A percentile compares a stretch with the other conserved stretches of the same genome.
phyloP scores from a whole-genome alignment of 2,113 vertebrate genomes.

The Aldabrachelys gigantea region DNA sequence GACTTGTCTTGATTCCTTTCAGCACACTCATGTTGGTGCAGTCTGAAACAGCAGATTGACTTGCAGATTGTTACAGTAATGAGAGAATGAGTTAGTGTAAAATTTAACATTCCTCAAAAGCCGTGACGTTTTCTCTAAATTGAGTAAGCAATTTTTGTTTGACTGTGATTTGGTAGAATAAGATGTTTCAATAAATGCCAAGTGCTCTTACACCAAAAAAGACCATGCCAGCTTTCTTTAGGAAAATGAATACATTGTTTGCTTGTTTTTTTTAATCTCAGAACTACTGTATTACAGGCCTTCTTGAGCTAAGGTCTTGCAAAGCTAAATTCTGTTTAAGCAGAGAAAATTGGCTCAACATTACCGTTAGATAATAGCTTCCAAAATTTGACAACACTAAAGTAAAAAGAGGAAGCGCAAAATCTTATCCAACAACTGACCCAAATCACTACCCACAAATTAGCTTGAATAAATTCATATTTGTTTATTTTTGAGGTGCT shows the following conservation, averaged over 20 bases:
- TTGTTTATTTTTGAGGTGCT: neutral
- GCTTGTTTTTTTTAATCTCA: neutral
- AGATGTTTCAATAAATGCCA: neutral
- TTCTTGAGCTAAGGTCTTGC: neutral
- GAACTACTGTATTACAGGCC: neutral
- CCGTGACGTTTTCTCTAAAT: constrained; percentile 3
- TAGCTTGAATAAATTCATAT: neutral
- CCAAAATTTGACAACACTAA: neutral
- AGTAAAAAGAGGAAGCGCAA: neutral
- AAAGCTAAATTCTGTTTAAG: neutral
- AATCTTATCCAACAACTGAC: neutral
- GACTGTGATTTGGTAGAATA: constrained; percentile 4
- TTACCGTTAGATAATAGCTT: neutral
- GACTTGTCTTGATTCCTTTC: constrained; percentile 20
- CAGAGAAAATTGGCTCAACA: neutral
- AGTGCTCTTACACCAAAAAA: neutral
- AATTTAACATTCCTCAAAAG: neutral
- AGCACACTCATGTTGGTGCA: neutral
- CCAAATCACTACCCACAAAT: neutral
- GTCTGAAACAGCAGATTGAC: neutral
- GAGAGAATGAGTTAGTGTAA: neutral
- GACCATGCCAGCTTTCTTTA: neutral
- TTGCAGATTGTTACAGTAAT: constrained; percentile 6
- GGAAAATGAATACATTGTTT: neutral
- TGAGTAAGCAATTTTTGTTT: neutral